A percentile compares a stretch with the other conserved stretches of the same genome.
These are phyloP conservation scores for Sinohyriopsis cumingii DNA, from an alignment of 2,888 invertebrate species.

Conservation along the genomic window DNA sequence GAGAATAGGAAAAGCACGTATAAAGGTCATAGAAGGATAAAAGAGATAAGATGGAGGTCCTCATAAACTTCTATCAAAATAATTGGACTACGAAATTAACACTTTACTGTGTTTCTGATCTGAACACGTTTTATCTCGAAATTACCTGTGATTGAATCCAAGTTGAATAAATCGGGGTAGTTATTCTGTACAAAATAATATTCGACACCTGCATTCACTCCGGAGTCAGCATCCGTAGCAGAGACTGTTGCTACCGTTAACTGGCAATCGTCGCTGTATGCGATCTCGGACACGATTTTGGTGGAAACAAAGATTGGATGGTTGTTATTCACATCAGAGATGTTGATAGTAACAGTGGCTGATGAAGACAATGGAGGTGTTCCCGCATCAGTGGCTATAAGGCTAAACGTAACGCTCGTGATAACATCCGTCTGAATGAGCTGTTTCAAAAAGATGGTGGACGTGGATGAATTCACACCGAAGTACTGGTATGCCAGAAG, in stretches of 20 bases:
- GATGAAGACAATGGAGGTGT: constrained; percentile 89
- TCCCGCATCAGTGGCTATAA: constrained; percentile 93
- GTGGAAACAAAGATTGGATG: constrained; percentile 47
- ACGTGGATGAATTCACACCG: constrained; percentile 35
- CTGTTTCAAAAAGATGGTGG: constrained; percentile 38
- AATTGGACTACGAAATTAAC: too few species aligned
- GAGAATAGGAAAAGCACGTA: too few species aligned
- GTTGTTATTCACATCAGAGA: constrained; percentile 59
- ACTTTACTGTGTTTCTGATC: too few species aligned
- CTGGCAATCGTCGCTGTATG: constrained; percentile 51
- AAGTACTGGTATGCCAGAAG: constrained; percentile 39
- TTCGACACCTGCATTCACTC: constrained; percentile 45
- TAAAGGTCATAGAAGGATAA: too few species aligned
- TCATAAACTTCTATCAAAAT: too few species aligned
- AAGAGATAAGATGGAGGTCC: too few species aligned
- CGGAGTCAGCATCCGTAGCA: constrained; percentile 59
- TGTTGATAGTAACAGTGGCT: constrained; percentile 74
- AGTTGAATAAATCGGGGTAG: constrained; percentile 42
- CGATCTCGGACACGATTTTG: constrained; percentile 55
- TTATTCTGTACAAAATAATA: constrained; percentile 41
- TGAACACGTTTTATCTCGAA: too few species aligned
- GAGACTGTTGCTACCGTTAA: constrained; percentile 44
- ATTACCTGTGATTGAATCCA: constrained; percentile 42
- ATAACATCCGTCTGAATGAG: constrained; percentile 53
- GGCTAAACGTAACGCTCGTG: constrained; percentile 36